Base-by-base conservation (phyloP, 2,888 invertebrate species). In the Acrobasis consociella region DNA sequence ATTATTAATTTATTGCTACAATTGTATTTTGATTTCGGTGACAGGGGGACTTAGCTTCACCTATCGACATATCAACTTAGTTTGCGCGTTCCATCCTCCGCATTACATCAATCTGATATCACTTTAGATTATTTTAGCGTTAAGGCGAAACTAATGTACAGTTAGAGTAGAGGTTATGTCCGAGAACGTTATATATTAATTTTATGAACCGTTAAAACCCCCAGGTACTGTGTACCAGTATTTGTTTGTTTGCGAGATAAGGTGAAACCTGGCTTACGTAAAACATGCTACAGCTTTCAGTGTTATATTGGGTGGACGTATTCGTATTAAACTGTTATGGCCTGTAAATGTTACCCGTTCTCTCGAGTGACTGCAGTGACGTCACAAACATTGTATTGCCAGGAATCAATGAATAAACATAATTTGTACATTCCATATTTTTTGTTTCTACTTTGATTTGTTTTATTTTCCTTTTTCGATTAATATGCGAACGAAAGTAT, bases 401-500 rank as follows among this genome's bases (percentile, higher is more conserved):
- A 94, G 94, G 94, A 93, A 94, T 94, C 94, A 93, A 93, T 93
- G 90, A 94, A 94, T 91, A 93, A 94, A 94, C 94, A 94, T 94
- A 94, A 95, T 95, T 95, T 95, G 95, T 95, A 95, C 95, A 95
- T 95, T 95, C 95, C 95, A 95, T 95, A 94, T 94, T 94, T 93
- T 94, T 94, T 93, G 93, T 94, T 94, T 94, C 93, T 91, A 91
- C 89, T 93, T 91, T 86, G 82, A 87, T 82, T 58, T 80, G 88
- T 91, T 91, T 91, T 91, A 91, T 90, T 91, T 92, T 89, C 89
- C 89, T 91, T 76, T 78, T 80, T 80, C 73, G 73, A 76, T 83
- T 80, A 76, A 72, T 63, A 72, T 70, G 70, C 72, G 80, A 83
- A 83, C 78, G 76, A 83, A 80, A 83, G 75, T 82, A 76, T 70